phyloP scores from a whole-genome alignment of 1,140 invertebrate species.

The Drusus annulatus region DNA sequence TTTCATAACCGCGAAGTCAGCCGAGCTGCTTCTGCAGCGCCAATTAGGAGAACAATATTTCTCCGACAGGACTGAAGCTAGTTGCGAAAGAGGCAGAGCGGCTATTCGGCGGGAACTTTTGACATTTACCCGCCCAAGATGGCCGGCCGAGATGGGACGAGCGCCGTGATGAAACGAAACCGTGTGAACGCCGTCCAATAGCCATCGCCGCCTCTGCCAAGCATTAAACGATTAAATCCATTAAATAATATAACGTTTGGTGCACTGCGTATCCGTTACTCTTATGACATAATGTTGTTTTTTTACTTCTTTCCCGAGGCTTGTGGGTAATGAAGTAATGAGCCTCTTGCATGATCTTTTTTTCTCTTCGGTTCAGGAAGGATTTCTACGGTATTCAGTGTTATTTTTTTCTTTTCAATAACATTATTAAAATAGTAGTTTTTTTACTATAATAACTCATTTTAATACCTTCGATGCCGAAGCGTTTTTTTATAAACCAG shows the following conservation, averaged over 20 bases:
- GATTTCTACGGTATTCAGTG: too few species aligned
- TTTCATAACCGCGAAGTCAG: too few species aligned
- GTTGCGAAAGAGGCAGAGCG: constrained; percentile 13
- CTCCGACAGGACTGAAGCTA: constrained; percentile 6
- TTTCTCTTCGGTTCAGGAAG: too few species aligned
- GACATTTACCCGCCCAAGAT: constrained; percentile 36
- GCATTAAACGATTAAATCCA: constrained; percentile 21
- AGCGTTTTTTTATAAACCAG: too few species aligned
- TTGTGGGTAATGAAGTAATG: background rate
- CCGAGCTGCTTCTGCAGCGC: background rate
- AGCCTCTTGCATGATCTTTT: too few species aligned
- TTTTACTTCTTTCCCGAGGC: background rate
- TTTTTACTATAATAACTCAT: too few species aligned
- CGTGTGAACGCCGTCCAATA: constrained; percentile 23
- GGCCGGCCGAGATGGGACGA: constrained; percentile 23
- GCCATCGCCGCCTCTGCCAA: constrained; percentile 1
- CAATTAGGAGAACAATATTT: constrained; percentile 27
- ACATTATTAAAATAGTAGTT: too few species aligned
- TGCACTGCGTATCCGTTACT: constrained; percentile 9
- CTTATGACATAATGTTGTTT: constrained; percentile 19
- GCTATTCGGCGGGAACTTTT: constrained; percentile 34
- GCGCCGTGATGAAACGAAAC: background rate
- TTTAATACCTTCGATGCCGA: too few species aligned
- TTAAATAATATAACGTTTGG: constrained; percentile 30
- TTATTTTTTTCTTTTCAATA: too few species aligned